Base-by-base conservation (phyloP, 2,797 vertebrate genomes). In the Phalloptychus januarius region DNA sequence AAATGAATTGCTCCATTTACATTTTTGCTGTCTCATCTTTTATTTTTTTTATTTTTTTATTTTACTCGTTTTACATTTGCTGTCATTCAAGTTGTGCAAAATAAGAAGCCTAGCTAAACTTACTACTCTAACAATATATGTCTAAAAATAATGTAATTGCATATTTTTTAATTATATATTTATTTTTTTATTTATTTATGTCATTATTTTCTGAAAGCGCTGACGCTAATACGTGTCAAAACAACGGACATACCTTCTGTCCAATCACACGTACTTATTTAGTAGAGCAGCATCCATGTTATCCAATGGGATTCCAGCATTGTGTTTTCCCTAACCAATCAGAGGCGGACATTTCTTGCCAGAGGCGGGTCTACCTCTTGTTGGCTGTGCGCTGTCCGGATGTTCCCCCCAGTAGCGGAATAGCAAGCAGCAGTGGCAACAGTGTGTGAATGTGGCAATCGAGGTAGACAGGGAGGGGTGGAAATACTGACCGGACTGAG, bases 401-500 rank as follows among this genome's bases (percentile, higher is more conserved):
- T 93, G 90, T 94, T 93, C 94, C 86, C 87, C 92, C 87, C 91
- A 93, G 91, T 93, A 92, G 90, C 91, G n/a, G 86, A 90, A 89
- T 90, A 92, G 88, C 87, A 89, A 94, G 89, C 90, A 86, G 80
- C 74, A 90, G 90, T 25, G 12, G 40, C 67, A 18, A 42, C 42
- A 70, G 67, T 93, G 93, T 94, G 95, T 94, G 92, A 95, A 93
- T 96, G 95, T 95, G 94, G 94, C 93, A 94, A 83, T 90, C 84
- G 83, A 88, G 91, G 87, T 88, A 87, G 91, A 93, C 87, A 92
- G 94, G 94, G 94, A 95, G 94, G 94, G 94, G 95, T 93, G 79
- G 79, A 84, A 73, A 89, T 81, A 76, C 81, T 84, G 80, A 85
- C 90, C 87, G 86, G 67, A 86, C 85, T 79, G 75, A 79, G 89